Evolutionary conservation across 2,797 vertebrate species (phyloP).

Genomic region (Eleutherodactylus coqui): DNA sequence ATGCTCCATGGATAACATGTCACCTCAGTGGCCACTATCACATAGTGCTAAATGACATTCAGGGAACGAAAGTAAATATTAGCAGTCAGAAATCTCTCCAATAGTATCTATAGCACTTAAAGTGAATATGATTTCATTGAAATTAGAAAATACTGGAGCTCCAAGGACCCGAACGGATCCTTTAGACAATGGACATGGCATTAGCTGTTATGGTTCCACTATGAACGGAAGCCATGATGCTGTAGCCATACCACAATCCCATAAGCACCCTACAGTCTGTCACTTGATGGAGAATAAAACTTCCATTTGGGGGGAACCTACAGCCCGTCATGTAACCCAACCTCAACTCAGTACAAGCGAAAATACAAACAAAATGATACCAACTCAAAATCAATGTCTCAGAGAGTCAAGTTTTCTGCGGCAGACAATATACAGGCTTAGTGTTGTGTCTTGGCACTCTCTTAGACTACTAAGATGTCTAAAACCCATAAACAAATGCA

Average conservation of each 20-base stretch:
- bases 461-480: background rate
- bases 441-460: background rate
- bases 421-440: background rate
- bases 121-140: background rate
- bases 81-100: background rate
- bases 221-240: background rate
- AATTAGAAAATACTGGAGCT: background rate
- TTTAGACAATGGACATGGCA: background rate
- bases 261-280: background rate
- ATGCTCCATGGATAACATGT: background rate
- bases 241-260: background rate
- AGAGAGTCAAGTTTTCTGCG: background rate
- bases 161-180: background rate
- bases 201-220: background rate
- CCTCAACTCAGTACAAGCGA: background rate
- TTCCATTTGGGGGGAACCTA: background rate
- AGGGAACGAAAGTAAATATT: background rate
- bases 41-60: background rate
- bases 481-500: background rate
- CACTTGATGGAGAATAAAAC: background rate
- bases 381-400: background rate
- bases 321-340: background rate
- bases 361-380: background rate
- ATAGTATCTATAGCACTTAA: background rate
- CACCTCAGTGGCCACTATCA: background rate